These are phyloP conservation scores for Lysandra bellargus DNA, from an alignment of 2,888 invertebrate genomes.

Conservation along the genomic window DNA sequence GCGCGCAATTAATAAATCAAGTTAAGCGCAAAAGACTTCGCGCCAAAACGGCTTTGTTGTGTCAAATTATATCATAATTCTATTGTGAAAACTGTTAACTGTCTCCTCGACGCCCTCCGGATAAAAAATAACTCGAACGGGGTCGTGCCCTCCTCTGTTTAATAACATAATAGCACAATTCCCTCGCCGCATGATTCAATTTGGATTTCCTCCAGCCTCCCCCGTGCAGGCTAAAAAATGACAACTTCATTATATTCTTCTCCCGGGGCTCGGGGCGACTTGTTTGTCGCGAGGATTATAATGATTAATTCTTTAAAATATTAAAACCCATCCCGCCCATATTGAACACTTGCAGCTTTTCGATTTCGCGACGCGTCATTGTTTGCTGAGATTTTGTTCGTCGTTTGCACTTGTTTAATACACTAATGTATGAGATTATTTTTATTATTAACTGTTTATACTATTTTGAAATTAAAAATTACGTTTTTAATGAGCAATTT, in stretches of 20 bases:
- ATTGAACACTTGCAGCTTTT: conserved; percentile 72
- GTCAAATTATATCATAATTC: conserved; percentile 80
- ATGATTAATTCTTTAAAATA: conserved; percentile 80
- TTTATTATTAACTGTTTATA: background rate
- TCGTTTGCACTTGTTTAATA: conserved; percentile 12
- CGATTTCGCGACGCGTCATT: conserved; percentile 65
- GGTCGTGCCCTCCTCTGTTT: conserved; percentile 82
- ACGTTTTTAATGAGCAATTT: too few relatives aligned
- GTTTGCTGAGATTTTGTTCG: conserved; percentile 52
- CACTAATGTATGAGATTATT: background rate
- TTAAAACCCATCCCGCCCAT: conserved; percentile 76
- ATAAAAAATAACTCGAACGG: conserved; percentile 72
- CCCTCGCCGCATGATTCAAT: conserved; percentile 85
- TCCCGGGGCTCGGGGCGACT: conserved; percentile 66
- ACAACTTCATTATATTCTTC: conserved; percentile 81
- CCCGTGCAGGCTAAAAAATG: conserved; percentile 77
- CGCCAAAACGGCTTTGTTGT: conserved; percentile 60
- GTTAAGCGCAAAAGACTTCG: conserved; percentile 47
- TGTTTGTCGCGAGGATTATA: conserved; percentile 80
- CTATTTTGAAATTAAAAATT: too few relatives aligned
- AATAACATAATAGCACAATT: conserved; percentile 86
- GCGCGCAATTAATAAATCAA: conserved; percentile 44
- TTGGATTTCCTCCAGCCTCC: conserved; percentile 83
- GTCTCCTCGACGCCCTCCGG: conserved; percentile 73
- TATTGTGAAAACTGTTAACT: conserved; percentile 80